These are phyloP conservation scores for Aurelia aurita complex sp. Pacific DNA, from an alignment of 30 jellyfish, hydroid and myxozoan species.

Conservation along the genomic window DNA sequence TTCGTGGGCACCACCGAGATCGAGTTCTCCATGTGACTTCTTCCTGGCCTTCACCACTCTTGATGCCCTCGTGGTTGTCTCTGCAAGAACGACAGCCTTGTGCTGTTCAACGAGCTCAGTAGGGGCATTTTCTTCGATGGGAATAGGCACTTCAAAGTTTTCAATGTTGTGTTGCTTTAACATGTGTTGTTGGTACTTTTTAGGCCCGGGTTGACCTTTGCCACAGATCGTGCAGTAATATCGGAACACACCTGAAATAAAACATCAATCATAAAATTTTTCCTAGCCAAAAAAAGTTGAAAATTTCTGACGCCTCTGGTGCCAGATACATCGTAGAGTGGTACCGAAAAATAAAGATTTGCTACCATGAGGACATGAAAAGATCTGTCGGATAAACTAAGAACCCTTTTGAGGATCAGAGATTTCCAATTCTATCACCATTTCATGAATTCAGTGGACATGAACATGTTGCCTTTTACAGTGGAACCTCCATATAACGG, in stretches of 20 bases:
- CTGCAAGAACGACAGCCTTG: constrained; percentile 89
- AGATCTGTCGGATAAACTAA: no score
- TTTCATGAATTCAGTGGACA: no score
- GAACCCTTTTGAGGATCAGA: no score
- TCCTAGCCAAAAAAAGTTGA: no score
- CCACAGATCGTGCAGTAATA: constrained; percentile 96
- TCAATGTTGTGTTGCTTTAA: constrained; percentile 90
- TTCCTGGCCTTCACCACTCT: constrained; percentile 84
- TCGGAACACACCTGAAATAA: constrained; percentile 84
- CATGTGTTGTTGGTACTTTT: constrained; percentile 92
- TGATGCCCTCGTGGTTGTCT: constrained; percentile 86
- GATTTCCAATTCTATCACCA: no score
- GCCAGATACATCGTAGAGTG: no score
- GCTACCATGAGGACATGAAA: no score
- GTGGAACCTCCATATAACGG: no score
- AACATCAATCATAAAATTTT: no score
- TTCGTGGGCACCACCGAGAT: constrained; percentile 37
- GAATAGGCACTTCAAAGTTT: constrained; percentile 86
- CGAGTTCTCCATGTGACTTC: constrained; percentile 61
- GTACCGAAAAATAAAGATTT: no score
- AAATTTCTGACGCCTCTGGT: no score
- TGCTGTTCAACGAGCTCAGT: constrained; percentile 88
- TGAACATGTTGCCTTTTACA: no score
- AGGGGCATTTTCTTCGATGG: constrained; percentile 91
- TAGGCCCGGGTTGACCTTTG: constrained; percentile 99